Percentiles rank a stretch among this genome's conserved stretches.
phyloP scores from a whole-genome alignment of 2,888 invertebrate genomes.

The Acanthosepion lycidas region DNA sequence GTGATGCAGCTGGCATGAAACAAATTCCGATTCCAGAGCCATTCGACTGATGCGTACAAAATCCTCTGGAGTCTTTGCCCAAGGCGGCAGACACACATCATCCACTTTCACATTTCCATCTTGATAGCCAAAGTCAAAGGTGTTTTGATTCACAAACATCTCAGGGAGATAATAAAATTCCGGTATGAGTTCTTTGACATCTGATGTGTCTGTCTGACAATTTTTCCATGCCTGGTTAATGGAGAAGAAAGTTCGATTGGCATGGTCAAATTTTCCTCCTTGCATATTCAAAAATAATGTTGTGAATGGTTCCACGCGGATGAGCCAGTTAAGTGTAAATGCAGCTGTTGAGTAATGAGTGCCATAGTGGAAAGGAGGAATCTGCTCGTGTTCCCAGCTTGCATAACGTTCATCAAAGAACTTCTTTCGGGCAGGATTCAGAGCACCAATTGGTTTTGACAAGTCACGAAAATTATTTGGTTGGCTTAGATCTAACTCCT shows the following conservation, averaged over 20 bases:
- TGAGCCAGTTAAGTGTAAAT: constrained; percentile 98
- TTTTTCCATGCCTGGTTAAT: constrained; percentile 98
- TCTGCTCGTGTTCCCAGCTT: constrained; percentile 98
- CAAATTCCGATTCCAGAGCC: constrained; percentile 99
- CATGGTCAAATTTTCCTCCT: constrained; percentile 99
- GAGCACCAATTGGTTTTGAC: constrained; percentile 95
- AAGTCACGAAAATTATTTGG: constrained; percentile 98
- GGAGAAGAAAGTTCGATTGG: constrained; percentile 95
- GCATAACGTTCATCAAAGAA: constrained; percentile 98
- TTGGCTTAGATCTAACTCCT: constrained; percentile 94
- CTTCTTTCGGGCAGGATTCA: constrained; percentile 94
- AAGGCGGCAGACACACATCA: constrained; percentile 94
- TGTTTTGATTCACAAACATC: constrained; percentile 93
- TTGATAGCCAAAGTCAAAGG: constrained; percentile 89
- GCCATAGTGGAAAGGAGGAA: constrained; percentile 99
- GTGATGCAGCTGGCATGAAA: constrained; percentile 98
- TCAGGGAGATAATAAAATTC: constrained; percentile 99
- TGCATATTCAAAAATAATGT: constrained; percentile 98
- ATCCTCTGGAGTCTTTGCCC: constrained; percentile 96
- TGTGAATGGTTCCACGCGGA: constrained; percentile 98
- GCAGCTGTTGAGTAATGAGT: constrained; percentile 99
- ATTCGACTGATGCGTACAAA: constrained; percentile 97
- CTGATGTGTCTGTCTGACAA: constrained; percentile 98
- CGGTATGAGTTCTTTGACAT: constrained; percentile 99
- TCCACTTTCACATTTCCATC: constrained; percentile 89